Base-by-base conservation (phyloP, 2,113 vertebrate genomes). In the Pelodiscus sinensis region DNA sequence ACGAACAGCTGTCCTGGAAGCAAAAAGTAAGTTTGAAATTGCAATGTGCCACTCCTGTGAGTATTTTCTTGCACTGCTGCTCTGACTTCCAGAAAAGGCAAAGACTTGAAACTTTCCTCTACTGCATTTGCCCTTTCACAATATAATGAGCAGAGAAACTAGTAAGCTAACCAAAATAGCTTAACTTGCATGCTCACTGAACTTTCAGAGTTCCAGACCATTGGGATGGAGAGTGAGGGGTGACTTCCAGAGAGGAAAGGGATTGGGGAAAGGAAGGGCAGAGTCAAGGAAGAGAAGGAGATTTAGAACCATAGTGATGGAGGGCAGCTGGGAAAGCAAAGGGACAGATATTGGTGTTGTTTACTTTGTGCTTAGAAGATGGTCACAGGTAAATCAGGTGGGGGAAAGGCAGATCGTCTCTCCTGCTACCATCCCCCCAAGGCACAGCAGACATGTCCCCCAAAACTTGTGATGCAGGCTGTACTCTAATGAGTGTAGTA, bases 1-100 rank as follows among this genome's bases (percentile, higher is more conserved):
- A 16, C 94, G 98, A 11, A 99, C 98, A 0, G 96, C 97, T 90
- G 98, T 98, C 99, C 99, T 99, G 50, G 0, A 16, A 16, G 11
- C 52, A 4, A 38, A 75, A 44, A 24, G 22, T 56, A 31, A 16
- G 8, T 68, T 68, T 68, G 62, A 68, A 44, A n/a, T 9, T n/a
- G 16, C 62, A n/a, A 68, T 18, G 31, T 68, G 16, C 16, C 18
- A 15, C 62, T 68, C 62, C 29, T 18, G 15, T 2, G 62, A 68
- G 31, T n/a, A n/a, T 68, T 68, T 68, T n/a, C 27, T 16, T 68
- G 31, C 62, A n/a, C 4, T 8, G 4, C 15, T 16, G 8, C 62
- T 68, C 62, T 68, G 62, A n/a, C 31, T 68, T 68, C 62, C 62
- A n/a, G 62, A 68, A 19, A 68, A n/a, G 62, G 14, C 31, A 68